Conservation (phyloP, 1,140 invertebrate genomes). For the Tyrophagus putrescentiae region DNA sequence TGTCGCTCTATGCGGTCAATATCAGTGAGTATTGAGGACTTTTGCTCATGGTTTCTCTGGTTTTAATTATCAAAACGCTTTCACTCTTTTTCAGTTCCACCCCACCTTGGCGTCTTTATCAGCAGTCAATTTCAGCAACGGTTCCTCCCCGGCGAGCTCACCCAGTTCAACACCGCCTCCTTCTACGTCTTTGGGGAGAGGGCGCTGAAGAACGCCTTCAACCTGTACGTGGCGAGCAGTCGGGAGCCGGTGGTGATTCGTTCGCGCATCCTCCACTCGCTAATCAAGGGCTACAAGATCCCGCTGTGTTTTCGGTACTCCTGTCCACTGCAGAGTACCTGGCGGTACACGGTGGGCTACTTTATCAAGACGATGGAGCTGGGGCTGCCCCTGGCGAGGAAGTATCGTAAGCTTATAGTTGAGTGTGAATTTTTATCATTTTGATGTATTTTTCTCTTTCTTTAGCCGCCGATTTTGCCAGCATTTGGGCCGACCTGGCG, state of each 20-base stretch:
- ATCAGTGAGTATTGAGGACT: constrained; percentile 24
- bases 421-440: not conserved
- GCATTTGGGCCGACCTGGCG: constrained; percentile 64
- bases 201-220: constrained; percentile 60
- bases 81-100: constrained; percentile 10
- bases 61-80: not conserved
- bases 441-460: constrained; percentile 13
- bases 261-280: constrained; percentile 54
- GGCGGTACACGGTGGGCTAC: constrained; percentile 67
- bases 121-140: constrained; percentile 13
- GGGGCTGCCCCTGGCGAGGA: constrained; percentile 69
- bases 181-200: constrained; percentile 57
- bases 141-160: constrained; percentile 8
- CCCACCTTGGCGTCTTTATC: constrained; percentile 8
- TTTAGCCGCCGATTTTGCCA: constrained; percentile 35
- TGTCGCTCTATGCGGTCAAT: constrained; percentile 32
- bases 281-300: constrained; percentile 53
- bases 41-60: not conserved
- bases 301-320: constrained; percentile 67
- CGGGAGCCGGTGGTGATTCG: constrained; percentile 54
- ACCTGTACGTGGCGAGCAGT: constrained; percentile 64
- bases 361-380: constrained; percentile 61
- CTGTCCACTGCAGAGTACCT: constrained; percentile 62
- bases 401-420: constrained; percentile 39
- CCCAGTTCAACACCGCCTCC: not conserved